A percentile compares a stretch with the other conserved stretches of the same genome.
Conservation (phyloP, 2,888 invertebrate genomes). For the Willowsia nigromaculata region DNA sequence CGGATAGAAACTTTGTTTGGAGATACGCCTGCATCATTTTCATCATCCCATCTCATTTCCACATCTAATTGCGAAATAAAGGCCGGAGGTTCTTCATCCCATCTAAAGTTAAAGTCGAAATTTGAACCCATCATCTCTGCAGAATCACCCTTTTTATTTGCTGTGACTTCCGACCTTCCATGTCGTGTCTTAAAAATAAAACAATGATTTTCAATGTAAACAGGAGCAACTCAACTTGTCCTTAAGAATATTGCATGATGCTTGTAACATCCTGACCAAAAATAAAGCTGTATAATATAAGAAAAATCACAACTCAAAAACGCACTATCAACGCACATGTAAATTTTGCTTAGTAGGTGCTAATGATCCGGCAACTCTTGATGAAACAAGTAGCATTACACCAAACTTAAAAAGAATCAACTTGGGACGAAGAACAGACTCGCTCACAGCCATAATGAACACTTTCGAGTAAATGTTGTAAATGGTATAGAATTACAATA, state of each 20-base stretch:
- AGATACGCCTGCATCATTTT: background rate
- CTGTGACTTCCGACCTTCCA: background rate
- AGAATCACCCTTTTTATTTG: background rate
- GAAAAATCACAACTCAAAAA: background rate
- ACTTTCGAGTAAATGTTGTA: slow-evolving; percentile 8
- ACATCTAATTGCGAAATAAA: slow-evolving; percentile 51
- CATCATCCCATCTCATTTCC: slow-evolving; percentile 59
- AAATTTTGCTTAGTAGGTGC: background rate
- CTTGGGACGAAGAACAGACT: background rate
- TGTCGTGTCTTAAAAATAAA: background rate
- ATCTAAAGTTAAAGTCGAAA: slow-evolving; percentile 48
- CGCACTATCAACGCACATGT: background rate
- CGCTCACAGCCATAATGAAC: slow-evolving; percentile 4
- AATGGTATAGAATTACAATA: background rate
- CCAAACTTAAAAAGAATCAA: background rate
- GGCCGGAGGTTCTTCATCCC: slow-evolving; percentile 55
- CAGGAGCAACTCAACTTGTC: background rate
- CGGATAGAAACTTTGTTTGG: slow-evolving; percentile 36
- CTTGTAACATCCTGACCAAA: too few relatives aligned
- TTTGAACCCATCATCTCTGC: slow-evolving; percentile 34
- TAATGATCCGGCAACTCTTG: background rate
- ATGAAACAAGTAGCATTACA: background rate
- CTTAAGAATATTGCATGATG: too few relatives aligned
- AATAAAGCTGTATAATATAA: too few relatives aligned
- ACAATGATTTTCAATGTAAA: too few relatives aligned